Evolutionary conservation across 2,888 invertebrate species (phyloP).

Genomic region (Lasioglossum figueresi): DNA sequence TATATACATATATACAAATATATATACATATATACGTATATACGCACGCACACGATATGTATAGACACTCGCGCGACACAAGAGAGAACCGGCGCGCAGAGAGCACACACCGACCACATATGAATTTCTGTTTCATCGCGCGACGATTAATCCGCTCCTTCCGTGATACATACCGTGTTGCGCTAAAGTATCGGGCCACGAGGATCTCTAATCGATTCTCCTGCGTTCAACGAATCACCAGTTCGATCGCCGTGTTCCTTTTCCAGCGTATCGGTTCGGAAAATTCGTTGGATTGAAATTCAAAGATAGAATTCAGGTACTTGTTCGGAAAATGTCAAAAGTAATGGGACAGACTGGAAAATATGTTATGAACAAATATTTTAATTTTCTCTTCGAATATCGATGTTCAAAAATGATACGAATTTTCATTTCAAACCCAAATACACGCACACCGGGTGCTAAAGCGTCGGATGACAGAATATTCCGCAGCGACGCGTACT

Average conservation of each 20-base stretch:
- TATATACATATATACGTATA: not conserved
- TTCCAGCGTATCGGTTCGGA: not conserved
- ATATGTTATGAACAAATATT: too few species aligned
- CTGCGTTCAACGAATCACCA: not conserved
- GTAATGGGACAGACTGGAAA: not conserved
- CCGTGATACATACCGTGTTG: not conserved
- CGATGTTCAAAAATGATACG: too few species aligned
- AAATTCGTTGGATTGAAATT: not conserved
- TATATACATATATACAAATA: not conserved
- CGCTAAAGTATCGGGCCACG: not conserved
- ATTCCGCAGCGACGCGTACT: not conserved
- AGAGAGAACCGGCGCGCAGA: not conserved
- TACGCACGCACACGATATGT: not conserved
- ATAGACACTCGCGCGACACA: not conserved
- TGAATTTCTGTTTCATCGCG: not conserved
- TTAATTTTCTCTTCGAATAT: too few species aligned
- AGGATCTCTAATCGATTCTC: not conserved
- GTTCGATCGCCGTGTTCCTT: conserved; percentile 1
- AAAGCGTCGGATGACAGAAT: not conserved
- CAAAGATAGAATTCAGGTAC: not conserved
- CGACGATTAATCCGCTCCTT: not conserved
- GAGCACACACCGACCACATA: not conserved
- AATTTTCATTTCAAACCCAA: not conserved
- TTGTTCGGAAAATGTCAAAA: not conserved
- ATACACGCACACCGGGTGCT: not conserved